phyloP scores from a whole-genome alignment of 2,888 invertebrate genomes.

The Dorcus hopei region DNA sequence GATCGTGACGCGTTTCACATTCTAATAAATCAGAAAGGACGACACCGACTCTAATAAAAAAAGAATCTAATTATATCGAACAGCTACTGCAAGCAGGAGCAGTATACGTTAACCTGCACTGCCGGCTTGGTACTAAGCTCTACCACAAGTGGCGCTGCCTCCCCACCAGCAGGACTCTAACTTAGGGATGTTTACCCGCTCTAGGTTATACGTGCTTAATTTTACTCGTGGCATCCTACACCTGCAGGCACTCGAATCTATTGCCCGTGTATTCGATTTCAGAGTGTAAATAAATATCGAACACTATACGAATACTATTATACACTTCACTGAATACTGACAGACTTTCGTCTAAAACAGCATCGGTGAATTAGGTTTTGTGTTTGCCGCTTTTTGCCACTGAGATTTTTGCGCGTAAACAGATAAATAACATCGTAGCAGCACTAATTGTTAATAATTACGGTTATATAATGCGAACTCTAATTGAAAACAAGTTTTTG shows the following conservation, averaged over 20 bases:
- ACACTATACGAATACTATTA: too few relatives aligned
- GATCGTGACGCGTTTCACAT: constrained; percentile 27
- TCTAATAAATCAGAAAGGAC: constrained; percentile 21
- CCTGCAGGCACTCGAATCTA: neutral
- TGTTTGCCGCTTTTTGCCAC: too few relatives aligned
- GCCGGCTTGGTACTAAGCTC: constrained; percentile 41
- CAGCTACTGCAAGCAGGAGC: constrained; percentile 26
- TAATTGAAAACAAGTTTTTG: too few relatives aligned
- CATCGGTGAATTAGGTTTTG: too few relatives aligned
- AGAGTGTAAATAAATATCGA: too few relatives aligned
- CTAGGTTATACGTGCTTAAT: neutral
- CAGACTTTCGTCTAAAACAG: too few relatives aligned
- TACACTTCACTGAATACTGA: too few relatives aligned
- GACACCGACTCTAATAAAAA: constrained; percentile 18
- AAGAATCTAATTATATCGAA: constrained; percentile 27
- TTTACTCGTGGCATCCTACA: neutral
- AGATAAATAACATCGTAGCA: too few relatives aligned
- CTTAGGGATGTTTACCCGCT: constrained; percentile 49
- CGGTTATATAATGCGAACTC: too few relatives aligned
- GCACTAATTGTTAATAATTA: too few relatives aligned
- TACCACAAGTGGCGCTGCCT: constrained; percentile 38
- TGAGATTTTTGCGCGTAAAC: too few relatives aligned
- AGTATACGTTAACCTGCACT: constrained; percentile 35
- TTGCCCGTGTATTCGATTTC: too few relatives aligned
- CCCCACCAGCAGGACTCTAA: constrained; percentile 1